Evolutionary conservation across 2,888 invertebrate genomes (phyloP).

Genomic region (Schrankia costaestrigalis): DNA sequence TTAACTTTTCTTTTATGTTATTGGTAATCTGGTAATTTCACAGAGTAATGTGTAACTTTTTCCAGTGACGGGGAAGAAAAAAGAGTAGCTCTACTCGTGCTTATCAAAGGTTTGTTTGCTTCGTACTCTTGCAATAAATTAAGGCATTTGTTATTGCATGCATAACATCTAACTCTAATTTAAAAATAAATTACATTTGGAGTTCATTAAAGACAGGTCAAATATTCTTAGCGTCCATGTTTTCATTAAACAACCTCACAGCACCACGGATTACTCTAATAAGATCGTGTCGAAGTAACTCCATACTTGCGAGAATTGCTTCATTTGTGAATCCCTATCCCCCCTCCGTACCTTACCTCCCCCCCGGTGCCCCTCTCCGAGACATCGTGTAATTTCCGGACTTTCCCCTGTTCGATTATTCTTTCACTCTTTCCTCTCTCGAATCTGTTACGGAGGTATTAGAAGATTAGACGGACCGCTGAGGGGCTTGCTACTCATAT

Average conservation of each 20-base stretch:
- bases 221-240: conserved; percentile 17
- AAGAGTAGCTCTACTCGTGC: too few species aligned
- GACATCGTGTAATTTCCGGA: conserved; percentile 35
- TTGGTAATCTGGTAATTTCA: too few species aligned
- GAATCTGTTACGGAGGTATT: conserved; percentile 32
- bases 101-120: too few species aligned
- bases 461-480: conserved; percentile 30
- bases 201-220: too few species aligned
- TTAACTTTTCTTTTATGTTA: too few species aligned
- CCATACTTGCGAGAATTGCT: conserved; percentile 29
- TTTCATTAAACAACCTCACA: conserved; percentile 26
- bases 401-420: conserved; percentile 30
- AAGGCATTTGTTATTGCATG: too few species aligned
- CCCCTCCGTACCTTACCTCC: background rate
- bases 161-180: too few species aligned
- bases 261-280: conserved; percentile 27
- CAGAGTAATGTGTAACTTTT: too few species aligned
- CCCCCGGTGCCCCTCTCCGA: conserved; percentile 5
- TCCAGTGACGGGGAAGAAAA: too few species aligned
- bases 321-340: conserved; percentile 25
- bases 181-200: too few species aligned
- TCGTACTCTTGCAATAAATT: too few species aligned
- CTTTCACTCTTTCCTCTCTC: conserved; percentile 28
- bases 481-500: conserved; percentile 26
- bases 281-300: conserved; percentile 27